Evolutionary conservation across 2,888 invertebrate species (phyloP).

Genomic region (Acronicta psi): DNA sequence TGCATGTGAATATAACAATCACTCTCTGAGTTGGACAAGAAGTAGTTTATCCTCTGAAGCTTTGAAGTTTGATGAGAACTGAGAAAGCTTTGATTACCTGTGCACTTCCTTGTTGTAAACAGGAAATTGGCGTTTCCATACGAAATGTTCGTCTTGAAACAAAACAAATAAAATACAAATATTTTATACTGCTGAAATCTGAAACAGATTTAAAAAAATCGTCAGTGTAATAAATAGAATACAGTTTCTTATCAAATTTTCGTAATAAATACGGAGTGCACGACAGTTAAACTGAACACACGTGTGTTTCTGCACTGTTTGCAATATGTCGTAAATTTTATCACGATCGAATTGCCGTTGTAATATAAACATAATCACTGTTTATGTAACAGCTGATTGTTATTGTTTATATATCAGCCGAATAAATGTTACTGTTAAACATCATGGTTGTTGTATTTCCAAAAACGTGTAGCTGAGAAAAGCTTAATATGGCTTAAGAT

Average conservation of each 20-base stretch:
- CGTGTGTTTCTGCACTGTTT: constrained; percentile 39
- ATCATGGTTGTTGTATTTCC: not conserved
- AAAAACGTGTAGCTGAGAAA: not conserved
- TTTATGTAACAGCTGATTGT: constrained; percentile 34
- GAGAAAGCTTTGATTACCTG: too few species aligned
- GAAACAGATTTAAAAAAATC: not conserved
- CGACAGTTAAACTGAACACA: not conserved
- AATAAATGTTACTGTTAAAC: constrained; percentile 4
- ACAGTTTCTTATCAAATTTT: not conserved
- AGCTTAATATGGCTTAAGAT: too few species aligned
- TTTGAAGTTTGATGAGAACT: too few species aligned
- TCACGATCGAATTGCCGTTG: constrained; percentile 42
- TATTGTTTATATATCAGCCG: constrained; percentile 29
- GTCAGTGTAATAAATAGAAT: not conserved
- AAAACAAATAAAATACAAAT: too few species aligned
- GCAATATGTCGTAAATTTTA: constrained; percentile 66
- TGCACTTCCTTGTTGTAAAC: too few species aligned
- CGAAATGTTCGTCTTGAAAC: too few species aligned
- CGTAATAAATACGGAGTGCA: not conserved
- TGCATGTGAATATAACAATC: too few species aligned
- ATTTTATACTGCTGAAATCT: not conserved
- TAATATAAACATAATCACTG: constrained; percentile 48
- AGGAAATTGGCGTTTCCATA: too few species aligned
- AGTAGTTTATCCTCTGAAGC: too few species aligned
- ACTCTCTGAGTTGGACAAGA: too few species aligned